Percentiles rank a stretch among this genome's conserved stretches.
These are phyloP conservation scores for Cyrtonyx montezumae DNA, from an alignment of 2,113 vertebrate species.

Conservation along the genomic window DNA sequence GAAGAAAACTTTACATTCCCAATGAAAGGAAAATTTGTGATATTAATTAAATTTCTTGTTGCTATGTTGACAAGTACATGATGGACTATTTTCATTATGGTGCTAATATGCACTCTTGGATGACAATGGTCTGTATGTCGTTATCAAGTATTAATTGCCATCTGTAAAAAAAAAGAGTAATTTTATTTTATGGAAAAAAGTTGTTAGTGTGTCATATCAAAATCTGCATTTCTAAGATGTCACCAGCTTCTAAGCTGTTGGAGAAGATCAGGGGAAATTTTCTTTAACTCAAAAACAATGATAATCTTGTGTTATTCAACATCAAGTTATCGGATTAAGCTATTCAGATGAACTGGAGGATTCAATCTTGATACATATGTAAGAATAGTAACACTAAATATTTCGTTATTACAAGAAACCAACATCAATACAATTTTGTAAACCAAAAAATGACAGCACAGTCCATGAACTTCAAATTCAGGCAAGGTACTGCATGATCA, in stretches of 20 bases:
- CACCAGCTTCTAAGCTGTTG: not conserved
- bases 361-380: not conserved
- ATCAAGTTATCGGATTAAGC: not conserved
- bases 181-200: not conserved
- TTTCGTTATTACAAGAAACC: not conserved
- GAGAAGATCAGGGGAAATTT: not conserved
- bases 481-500: not conserved
- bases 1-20: not conserved
- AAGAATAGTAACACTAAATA: not conserved
- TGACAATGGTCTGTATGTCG: not conserved
- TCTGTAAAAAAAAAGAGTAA: not conserved
- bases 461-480: not conserved
- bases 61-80: not conserved
- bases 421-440: not conserved
- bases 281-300: not conserved
- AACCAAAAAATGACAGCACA: not conserved
- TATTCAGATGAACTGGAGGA: not conserved
- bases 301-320: not conserved
- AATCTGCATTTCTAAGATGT: not conserved
- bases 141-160: not conserved
- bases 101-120: not conserved
- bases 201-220: not conserved
- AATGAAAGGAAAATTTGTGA: not conserved
- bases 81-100: not conserved
- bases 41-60: slow-evolving; percentile 8